phyloP scores from a whole-genome alignment of 2,888 invertebrate species.

The Formica aserva region DNA sequence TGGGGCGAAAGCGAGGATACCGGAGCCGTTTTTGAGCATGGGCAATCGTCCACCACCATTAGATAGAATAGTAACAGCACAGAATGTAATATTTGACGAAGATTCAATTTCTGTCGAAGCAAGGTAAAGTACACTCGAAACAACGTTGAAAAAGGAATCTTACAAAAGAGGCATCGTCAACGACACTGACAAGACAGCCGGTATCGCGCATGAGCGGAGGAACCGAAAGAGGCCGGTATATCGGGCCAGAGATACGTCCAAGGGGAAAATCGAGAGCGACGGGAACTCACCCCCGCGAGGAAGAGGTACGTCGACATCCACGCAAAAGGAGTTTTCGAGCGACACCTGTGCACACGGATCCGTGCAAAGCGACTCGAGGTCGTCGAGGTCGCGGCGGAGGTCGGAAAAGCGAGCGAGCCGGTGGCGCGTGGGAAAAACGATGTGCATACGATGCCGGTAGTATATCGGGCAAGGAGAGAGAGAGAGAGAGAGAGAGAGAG shows the following conservation, averaged over 20 bases:
- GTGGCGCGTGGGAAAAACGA: conserved; percentile 43
- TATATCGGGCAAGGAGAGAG: conserved; percentile 17
- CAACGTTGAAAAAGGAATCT: background rate
- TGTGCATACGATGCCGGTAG: conserved; percentile 13
- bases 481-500: conserved; percentile 1
- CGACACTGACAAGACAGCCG: background rate
- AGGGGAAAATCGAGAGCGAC: conserved; percentile 14
- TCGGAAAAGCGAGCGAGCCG: conserved; percentile 31
- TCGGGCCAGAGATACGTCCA: background rate
- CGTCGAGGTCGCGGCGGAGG: background rate
- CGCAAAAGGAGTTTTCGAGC: conserved; percentile 37
- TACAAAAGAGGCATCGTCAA: conserved; percentile 20
- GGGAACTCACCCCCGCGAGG: conserved; percentile 22
- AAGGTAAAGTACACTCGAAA: background rate
- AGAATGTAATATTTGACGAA: background rate
- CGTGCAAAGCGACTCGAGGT: conserved; percentile 1
- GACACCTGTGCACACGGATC: conserved; percentile 56
- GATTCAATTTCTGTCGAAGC: background rate
- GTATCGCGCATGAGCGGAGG: conserved; percentile 30
- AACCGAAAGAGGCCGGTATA: background rate
- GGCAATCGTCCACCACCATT: background rate
- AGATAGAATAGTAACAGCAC: background rate
- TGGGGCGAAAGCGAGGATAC: background rate
- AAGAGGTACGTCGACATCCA: conserved; percentile 22
- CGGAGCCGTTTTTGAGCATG: background rate